Evolutionary conservation across 1,140 invertebrate genomes (phyloP), one percentile per base, ranked within the genome.

Genomic region (Marisa cornuarietis): DNA sequence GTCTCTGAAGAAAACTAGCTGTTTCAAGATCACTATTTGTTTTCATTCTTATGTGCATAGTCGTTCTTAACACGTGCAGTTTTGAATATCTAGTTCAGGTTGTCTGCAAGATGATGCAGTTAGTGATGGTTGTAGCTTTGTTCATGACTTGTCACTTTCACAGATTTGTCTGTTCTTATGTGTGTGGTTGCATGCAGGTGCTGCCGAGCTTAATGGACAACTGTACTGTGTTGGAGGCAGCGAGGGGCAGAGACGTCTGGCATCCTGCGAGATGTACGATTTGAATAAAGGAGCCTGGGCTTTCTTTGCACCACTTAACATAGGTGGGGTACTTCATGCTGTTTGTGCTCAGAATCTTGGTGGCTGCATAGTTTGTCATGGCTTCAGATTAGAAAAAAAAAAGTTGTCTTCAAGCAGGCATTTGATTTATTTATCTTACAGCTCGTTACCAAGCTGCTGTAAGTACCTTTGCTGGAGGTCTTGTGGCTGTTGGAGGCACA

Each of bases 171-270:
- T 42, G 6, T 42, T 42, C 31, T 42, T 6, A 42, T 42, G 31
- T 42, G 31, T 42, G 31, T 42, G 31, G 31, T 42, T 42, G 31
- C 31, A 42, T 88, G n/a, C 86, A 93, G 95, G 95, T 73, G 94
- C 96, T 54, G 95, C 95, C 80, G 93, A 92, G 24, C 85, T 95
- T 61, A 92, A 94, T 83, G 93, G 91, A n/a, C 92, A 93, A 80
- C 92, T 96, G 76, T 96, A 95, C 91, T 95, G 95, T 87, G 92
- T 96, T 78, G 96, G 96, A 58, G 96, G 96, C 52, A 95, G 94
- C 93, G 94, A 94, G 84, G 95, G 95, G 54, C 94, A 96, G 86
- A 73, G 82, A 14, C 85, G 82, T 65, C 93, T 96, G 54, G 93
- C 93, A 81, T 93, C 94, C 82, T 96, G 95, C 91, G 94, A 96